Conservation (phyloP, 2,888 invertebrate genomes). For the Drosophila quasianomalipes region DNA sequence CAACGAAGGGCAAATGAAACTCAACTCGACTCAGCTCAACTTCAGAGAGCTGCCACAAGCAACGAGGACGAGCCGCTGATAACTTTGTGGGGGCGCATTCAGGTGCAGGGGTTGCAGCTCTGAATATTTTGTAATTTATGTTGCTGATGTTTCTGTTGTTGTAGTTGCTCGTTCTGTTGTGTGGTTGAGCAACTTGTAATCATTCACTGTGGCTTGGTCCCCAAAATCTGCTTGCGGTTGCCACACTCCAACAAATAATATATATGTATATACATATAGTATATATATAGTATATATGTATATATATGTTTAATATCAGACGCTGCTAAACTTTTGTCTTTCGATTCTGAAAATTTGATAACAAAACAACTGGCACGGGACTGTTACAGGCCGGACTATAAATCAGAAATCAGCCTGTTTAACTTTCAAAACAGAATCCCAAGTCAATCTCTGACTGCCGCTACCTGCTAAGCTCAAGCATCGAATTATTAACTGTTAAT, state of each 20-base stretch:
- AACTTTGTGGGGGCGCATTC: slow-evolving; percentile 36
- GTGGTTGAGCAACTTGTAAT: slow-evolving; percentile 46
- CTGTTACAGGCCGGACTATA: slow-evolving; percentile 9
- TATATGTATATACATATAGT: slow-evolving; percentile 27
- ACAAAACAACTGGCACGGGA: slow-evolving; percentile 32
- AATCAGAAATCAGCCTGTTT: slow-evolving; percentile 42
- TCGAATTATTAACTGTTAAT: slow-evolving; percentile 80
- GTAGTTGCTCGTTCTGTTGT: slow-evolving; percentile 24
- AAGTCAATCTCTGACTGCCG: slow-evolving; percentile 15
- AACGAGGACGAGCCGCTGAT: slow-evolving; percentile 35
- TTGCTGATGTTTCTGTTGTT: slow-evolving; percentile 33
- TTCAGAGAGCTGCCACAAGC: slow-evolving; percentile 49
- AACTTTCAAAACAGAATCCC: slow-evolving; percentile 48
- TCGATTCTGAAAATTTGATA: slow-evolving; percentile 76
- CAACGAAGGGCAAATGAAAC: slow-evolving; percentile 76
- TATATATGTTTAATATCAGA: slow-evolving; percentile 72
- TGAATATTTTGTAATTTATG: slow-evolving; percentile 68
- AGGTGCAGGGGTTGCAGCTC: slow-evolving; percentile 53
- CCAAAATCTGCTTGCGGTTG: slow-evolving; percentile 19
- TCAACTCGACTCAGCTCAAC: slow-evolving; percentile 64
- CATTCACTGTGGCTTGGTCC: slow-evolving; percentile 39
- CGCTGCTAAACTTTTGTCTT: slow-evolving; percentile 76
- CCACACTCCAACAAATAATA: slow-evolving; percentile 41
- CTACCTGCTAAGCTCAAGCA: slow-evolving; percentile 21
- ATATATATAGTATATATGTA: not conserved